phyloP scores from a whole-genome alignment of 2,113 vertebrate species.

The Siphamia tubifer region DNA sequence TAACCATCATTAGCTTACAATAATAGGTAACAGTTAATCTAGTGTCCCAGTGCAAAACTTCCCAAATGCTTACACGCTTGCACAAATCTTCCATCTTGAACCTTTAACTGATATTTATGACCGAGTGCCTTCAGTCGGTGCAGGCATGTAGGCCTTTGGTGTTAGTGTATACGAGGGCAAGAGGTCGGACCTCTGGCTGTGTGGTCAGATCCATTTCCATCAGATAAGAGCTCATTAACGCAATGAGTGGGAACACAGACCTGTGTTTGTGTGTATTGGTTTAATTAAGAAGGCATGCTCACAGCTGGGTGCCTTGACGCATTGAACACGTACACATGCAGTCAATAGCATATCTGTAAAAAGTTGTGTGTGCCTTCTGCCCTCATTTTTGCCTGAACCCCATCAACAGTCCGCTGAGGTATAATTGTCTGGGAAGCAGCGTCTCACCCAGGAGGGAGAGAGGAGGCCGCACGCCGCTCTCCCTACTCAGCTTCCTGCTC shows the following conservation, averaged over 20 bases:
- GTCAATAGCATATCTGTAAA: too few species aligned
- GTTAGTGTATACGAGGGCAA: constrained; percentile 31
- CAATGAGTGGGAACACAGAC: constrained; percentile 12
- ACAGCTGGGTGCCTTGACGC: neutral
- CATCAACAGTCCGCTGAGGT: neutral
- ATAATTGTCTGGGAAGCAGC: constrained; percentile 3
- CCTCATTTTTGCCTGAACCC: neutral
- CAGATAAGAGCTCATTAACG: constrained; percentile 66
- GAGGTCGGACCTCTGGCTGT: constrained; percentile 55
- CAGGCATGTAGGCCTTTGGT: constrained; percentile 13
- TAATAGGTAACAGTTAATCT: too few species aligned
- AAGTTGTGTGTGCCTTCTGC: neutral
- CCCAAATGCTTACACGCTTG: too few species aligned
- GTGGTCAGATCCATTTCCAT: constrained; percentile 60
- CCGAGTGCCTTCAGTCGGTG: neutral
- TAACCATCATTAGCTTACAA: too few species aligned
- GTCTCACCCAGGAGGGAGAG: constrained; percentile 19
- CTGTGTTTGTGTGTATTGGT: constrained; percentile 36
- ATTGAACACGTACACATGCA: neutral
- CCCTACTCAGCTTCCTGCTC: constrained; percentile 7
- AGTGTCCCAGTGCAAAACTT: too few species aligned
- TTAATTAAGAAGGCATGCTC: constrained; percentile 21
- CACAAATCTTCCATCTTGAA: neutral
- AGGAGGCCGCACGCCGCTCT: neutral
- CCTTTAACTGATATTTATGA: neutral